Evolutionary conservation across 2,888 invertebrate genomes (phyloP), one percentile per base, ranked within the genome.

Genomic region (Idaea biselata): DNA sequence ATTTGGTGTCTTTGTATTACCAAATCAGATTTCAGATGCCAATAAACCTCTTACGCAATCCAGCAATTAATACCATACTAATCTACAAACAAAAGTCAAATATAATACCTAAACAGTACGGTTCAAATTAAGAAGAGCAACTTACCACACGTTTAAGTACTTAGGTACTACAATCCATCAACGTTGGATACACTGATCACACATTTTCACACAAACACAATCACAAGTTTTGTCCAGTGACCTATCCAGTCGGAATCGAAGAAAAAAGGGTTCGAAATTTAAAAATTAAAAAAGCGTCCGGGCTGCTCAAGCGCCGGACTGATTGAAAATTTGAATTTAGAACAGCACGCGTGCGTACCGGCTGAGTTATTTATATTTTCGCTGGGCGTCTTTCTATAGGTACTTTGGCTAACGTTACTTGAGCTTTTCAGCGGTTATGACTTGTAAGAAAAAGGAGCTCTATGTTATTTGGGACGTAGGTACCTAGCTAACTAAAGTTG

Each of bases 231-330:
- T 68, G 65, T 68, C 68, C 72, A 74, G 80, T 83, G 87, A 85
- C 91, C 91, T 88, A 87, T 87, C 91, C 89, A 88, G 88, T 90
- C 87, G 88, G 75, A 78, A 76, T 85, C 83, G 75, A 73, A 76
- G 71, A 69, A 70, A 60, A 68, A 73, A 64, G 63, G 74, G 68
- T 73, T 76, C 71, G 71, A 77, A 80, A 80, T 77, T 79, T 77
- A 73, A 70, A 74, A 75, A 76, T 73, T 73, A 68, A 75, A 76
- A 76, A 74, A 78, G 75, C 75, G 85, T 84, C 89, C 88, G 87
- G 86, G 82, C 83, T 74, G 82, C 82, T 69, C 82, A 79, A 74
- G 83, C 87, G 86, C 86, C 86, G 87, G 85, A 82, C 84, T 73
- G 71, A 79, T 81, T 83, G 44, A 14, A 44, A 44, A 44, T 44